Percentiles rank a stretch among this genome's conserved stretches.
These are phyloP conservation scores for Rhabditophanes sp. DNA, from an alignment of 2,888 invertebrate genomes.

Conservation along the genomic window DNA sequence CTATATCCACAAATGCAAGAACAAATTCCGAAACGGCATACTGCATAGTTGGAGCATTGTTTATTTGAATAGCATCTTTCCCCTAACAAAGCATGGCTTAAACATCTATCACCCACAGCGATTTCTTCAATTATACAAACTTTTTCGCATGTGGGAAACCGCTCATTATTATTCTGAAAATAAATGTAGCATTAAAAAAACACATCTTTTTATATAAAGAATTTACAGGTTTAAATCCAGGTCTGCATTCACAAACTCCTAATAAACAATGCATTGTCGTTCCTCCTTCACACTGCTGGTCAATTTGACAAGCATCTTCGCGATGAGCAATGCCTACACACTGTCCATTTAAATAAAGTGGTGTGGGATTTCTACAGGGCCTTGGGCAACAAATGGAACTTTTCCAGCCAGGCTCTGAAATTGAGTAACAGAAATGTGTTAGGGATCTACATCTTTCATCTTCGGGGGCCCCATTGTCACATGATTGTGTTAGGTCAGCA, in stretches of 20 bases:
- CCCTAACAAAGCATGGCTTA: conserved; percentile 10
- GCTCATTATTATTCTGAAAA: conserved; percentile 32
- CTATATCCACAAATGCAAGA: conserved; percentile 39
- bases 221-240: conserved; percentile 30
- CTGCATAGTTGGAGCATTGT: conserved; percentile 25
- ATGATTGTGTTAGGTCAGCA: conserved; percentile 42
- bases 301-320: conserved; percentile 41
- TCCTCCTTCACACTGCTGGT: conserved; percentile 44
- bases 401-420: conserved; percentile 33
- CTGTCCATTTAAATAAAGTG: conserved; percentile 40
- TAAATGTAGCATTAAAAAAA: conserved; percentile 2
- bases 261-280: conserved; percentile 35
- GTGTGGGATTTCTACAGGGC: conserved; percentile 43
- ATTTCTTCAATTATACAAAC: conserved; percentile 20
- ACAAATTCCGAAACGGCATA: conserved; percentile 39
- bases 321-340: conserved; percentile 40
- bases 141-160: conserved; percentile 41
- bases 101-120: conserved; percentile 17
- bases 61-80: conserved; percentile 27
- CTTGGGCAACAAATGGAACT: conserved; percentile 42
- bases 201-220: background rate
- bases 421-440: conserved; percentile 42
- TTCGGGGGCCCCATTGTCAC: conserved; percentile 36
- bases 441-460: conserved; percentile 39
- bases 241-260: conserved; percentile 34